These are phyloP conservation scores for Zaprionus taronus DNA, from an alignment of 1,140 invertebrate species.

Conservation along the genomic window DNA sequence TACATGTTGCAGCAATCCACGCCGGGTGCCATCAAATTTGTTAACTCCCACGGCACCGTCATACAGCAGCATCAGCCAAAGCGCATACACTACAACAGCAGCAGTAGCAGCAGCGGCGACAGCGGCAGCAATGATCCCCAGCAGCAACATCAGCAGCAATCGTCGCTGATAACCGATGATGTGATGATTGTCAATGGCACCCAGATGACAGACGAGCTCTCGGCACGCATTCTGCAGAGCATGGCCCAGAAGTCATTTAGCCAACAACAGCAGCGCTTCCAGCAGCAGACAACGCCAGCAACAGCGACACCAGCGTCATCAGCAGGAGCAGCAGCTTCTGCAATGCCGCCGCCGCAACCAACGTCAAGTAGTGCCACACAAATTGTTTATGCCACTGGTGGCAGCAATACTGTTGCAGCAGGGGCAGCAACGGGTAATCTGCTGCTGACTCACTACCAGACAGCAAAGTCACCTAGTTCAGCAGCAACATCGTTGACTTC, in stretches of 20 bases:
- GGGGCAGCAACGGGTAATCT: slow-evolving; percentile 47
- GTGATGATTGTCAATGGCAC: slow-evolving; percentile 83
- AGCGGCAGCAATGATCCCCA: slow-evolving; percentile 39
- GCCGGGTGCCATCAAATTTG: slow-evolving; percentile 78
- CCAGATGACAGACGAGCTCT: slow-evolving; percentile 83
- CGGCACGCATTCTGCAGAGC: slow-evolving; percentile 80
- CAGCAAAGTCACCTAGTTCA: slow-evolving; percentile 40
- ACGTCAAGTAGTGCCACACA: slow-evolving; percentile 52
- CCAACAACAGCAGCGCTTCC: slow-evolving; percentile 84
- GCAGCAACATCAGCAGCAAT: slow-evolving; percentile 47
- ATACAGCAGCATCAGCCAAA: slow-evolving; percentile 77
- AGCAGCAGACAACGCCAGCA: slow-evolving; percentile 57
- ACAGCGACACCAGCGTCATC: slow-evolving; percentile 30
- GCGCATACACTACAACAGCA: slow-evolving; percentile 66
- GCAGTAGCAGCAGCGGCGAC: slow-evolving; percentile 67
- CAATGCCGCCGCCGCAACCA: slow-evolving; percentile 65
- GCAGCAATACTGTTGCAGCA: slow-evolving; percentile 24
- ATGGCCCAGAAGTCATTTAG: slow-evolving; percentile 80
- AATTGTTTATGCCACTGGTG: slow-evolving; percentile 64
- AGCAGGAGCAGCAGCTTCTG: slow-evolving; percentile 57
- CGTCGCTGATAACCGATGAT: slow-evolving; percentile 70
- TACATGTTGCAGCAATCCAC: slow-evolving; percentile 59
- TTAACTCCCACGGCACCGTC: slow-evolving; percentile 79
- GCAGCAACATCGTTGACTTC: slow-evolving; percentile 16
- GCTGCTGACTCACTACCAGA: slow-evolving; percentile 58